A percentile compares a stretch with the other conserved stretches of the same genome.
phyloP scores from a whole-genome alignment of 1,140 invertebrate species.

The Heliothis subflexa region DNA sequence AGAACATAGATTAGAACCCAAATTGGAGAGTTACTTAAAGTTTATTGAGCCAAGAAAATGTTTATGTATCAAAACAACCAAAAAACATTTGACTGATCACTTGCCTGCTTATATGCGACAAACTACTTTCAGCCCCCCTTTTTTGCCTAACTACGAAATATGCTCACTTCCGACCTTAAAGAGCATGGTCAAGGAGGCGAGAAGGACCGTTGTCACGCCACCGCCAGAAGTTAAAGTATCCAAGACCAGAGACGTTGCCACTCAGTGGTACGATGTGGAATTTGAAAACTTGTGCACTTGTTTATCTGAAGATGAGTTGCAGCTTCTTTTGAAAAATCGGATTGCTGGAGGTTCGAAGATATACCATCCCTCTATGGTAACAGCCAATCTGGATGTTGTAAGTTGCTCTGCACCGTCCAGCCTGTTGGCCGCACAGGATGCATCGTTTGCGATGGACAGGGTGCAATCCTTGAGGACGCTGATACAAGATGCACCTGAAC shows the following conservation, averaged over 20 bases:
- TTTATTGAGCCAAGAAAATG: slow-evolving; percentile 67
- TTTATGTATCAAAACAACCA: slow-evolving; percentile 65
- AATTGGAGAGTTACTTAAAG: slow-evolving; percentile 74
- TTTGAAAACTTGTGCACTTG: slow-evolving; percentile 71
- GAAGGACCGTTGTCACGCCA: slow-evolving; percentile 50
- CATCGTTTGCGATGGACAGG: too few species aligned
- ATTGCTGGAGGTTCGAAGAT: neutral
- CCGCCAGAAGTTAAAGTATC: slow-evolving; percentile 46
- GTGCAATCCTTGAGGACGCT: neutral
- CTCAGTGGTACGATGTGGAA: slow-evolving; percentile 71
- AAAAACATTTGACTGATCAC: slow-evolving; percentile 72
- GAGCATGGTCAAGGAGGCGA: slow-evolving; percentile 63
- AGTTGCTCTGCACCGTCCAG: too few species aligned
- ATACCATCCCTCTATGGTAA: neutral
- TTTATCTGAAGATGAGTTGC: slow-evolving; percentile 67
- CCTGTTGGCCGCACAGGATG: too few species aligned
- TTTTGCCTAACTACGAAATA: slow-evolving; percentile 71
- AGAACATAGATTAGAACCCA: slow-evolving; percentile 59
- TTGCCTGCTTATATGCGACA: slow-evolving; percentile 78
- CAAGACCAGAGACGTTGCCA: slow-evolving; percentile 63
- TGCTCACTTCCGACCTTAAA: slow-evolving; percentile 66
- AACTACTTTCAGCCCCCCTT: slow-evolving; percentile 62
- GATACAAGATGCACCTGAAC: neutral
- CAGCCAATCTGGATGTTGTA: neutral
- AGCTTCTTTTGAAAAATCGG: neutral